Evolutionary conservation across 2,797 vertebrate species (phyloP), one percentile per base, ranked within the genome.

Genomic region (Bryconaethiops microstoma): DNA sequence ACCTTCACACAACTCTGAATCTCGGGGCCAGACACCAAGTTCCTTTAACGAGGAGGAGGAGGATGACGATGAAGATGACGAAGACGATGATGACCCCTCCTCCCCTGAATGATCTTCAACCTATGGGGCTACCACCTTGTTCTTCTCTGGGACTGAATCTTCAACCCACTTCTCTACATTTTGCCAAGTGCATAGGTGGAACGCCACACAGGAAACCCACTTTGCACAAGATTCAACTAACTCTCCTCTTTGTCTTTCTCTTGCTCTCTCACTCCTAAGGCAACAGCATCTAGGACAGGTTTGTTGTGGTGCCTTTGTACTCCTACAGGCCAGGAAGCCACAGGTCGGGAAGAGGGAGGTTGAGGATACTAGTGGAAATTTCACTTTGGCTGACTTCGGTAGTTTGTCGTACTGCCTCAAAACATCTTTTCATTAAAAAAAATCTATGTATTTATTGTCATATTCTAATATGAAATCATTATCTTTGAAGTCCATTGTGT

Each of bases 41-140:
- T 96, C 95, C 0, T 95, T 95, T 90, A 95, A 95, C 7, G n/a
- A n/a, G n/a, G n/a, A n/a, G n/a, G 94, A 95, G 0, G 95, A 96
- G 0, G 94, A 95, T 1, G 95, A 95, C 0, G 92, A 94, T 0
- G 93, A 95, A 17, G 93, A 95, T 2, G 94, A 29, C 29, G 29
- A 29, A 29, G 29, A 29, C 3, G 29, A 89, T 1, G 85, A 89
- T 2, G 92, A 94, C 75, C 94, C 93, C 64, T 95, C 95, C 63
- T 94, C 94, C 14, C 92, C 94, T 75, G 95, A 96, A 91, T 96
- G 94, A 94, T n/a, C 59, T 23, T 48, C n/a, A 45, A 39, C 40
- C 13, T 23, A 5, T 4, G n/a, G 9, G 23, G 60, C 59, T 72
- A 1, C 54, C 6, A 14, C 67, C 19, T 54, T 52, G 5, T 25